Evolutionary conservation across 2,113 vertebrate species (phyloP).

Genomic region (Forbesichthys agassizii): DNA sequence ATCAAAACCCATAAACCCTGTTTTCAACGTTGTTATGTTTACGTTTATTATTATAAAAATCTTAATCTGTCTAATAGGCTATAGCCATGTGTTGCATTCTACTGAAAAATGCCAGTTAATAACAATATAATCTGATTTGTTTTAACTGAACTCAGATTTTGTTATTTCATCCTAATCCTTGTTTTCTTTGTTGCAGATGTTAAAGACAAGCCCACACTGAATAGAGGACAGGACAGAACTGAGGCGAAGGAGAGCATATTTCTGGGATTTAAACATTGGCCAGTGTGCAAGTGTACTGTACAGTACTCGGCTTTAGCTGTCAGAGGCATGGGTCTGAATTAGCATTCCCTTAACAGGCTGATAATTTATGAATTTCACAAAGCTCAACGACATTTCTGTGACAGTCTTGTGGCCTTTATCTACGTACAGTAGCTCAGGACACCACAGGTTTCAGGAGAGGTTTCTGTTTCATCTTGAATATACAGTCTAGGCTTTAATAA

Average conservation of each 20-base stretch:
- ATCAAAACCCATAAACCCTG: too few relatives aligned
- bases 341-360: neutral
- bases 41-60: neutral
- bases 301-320: neutral
- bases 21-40: neutral
- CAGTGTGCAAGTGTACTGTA: neutral
- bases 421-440: neutral
- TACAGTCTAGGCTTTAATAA: conserved; percentile 10
- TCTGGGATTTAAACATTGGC: neutral
- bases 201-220: neutral
- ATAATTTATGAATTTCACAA: conserved; percentile 2
- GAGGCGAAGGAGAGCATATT: neutral
- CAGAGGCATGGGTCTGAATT: neutral
- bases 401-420: too few relatives aligned
- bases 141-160: too few relatives aligned
- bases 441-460: too few relatives aligned
- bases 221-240: neutral
- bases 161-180: too few relatives aligned
- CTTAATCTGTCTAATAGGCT: neutral
- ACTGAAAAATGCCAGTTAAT: too few relatives aligned
- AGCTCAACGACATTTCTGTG: neutral
- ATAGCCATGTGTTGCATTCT: too few relatives aligned
- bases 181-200: neutral
- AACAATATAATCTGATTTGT: too few relatives aligned
- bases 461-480: neutral